Conservation (phyloP, 2,888 invertebrate species). For the Diaperis boleti region DNA sequence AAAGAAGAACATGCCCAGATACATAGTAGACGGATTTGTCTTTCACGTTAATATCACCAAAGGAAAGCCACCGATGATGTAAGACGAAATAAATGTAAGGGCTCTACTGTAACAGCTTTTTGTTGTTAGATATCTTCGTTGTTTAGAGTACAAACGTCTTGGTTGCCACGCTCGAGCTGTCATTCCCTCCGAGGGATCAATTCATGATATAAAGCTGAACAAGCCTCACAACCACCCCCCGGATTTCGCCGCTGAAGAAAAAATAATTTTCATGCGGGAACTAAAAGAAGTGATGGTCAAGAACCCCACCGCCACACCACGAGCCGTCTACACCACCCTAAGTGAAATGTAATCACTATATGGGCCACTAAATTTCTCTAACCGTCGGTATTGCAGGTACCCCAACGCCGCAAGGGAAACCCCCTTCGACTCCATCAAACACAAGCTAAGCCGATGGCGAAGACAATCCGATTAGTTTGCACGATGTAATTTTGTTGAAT, state of each 20-base stretch:
- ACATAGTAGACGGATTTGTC: constrained; percentile 64
- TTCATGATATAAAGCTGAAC: constrained; percentile 62
- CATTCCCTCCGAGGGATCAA: constrained; percentile 61
- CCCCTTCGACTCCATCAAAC: constrained; percentile 58
- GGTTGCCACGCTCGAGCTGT: constrained; percentile 64
- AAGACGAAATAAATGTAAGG: constrained; percentile 51
- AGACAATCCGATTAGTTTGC: constrained; percentile 47
- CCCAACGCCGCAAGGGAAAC: constrained; percentile 62
- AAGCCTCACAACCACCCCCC: constrained; percentile 64
- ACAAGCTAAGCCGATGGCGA: constrained; percentile 62
- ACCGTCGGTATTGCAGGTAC: constrained; percentile 55
- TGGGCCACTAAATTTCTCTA: not conserved
- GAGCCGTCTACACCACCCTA: constrained; percentile 58
- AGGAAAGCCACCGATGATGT: constrained; percentile 64
- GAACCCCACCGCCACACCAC: constrained; percentile 55
- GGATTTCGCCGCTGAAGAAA: constrained; percentile 62
- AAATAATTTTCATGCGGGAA: constrained; percentile 62
- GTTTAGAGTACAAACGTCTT: constrained; percentile 62
- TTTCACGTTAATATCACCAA: constrained; percentile 65
- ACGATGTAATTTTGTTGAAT: constrained; percentile 5
- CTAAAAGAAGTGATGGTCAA: constrained; percentile 60
- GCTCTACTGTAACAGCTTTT: too few species aligned
- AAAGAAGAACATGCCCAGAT: constrained; percentile 62
- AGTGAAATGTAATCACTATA: constrained; percentile 56
- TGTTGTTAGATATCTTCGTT: constrained; percentile 58